These are phyloP conservation scores for Heterocephalus glaber DNA, from an alignment of 2,113 vertebrate species.

Conservation along the genomic window DNA sequence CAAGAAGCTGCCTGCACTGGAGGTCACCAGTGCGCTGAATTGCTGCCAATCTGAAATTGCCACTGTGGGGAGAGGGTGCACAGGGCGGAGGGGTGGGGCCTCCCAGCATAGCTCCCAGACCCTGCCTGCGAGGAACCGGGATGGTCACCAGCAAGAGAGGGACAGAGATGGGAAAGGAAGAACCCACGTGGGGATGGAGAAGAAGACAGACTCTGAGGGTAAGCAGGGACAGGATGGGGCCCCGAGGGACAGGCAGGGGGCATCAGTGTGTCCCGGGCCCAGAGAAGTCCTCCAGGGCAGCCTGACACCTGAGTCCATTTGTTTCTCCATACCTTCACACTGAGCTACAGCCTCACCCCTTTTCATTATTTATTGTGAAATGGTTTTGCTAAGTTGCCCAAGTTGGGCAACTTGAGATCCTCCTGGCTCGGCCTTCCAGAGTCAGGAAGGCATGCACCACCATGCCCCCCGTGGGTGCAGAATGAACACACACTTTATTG, in stretches of 20 bases:
- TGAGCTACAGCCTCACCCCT: not conserved
- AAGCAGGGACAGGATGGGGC: accelerated
- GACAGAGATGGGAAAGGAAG: not conserved
- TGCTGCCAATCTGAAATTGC: not conserved
- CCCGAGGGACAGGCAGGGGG: accelerated
- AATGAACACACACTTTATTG: not conserved
- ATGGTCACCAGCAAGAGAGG: not conserved
- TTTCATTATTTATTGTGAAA: not conserved
- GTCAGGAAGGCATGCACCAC: not conserved
- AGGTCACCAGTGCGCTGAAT: not conserved
- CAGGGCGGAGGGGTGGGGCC: not conserved
- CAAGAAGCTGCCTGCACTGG: not conserved
- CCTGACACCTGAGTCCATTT: not conserved
- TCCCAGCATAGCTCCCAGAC: not conserved
- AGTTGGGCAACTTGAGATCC: not conserved
- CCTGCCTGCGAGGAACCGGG: too few relatives aligned
- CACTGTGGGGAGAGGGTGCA: accelerated
- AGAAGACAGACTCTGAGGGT: not conserved
- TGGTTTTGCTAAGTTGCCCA: not conserved
- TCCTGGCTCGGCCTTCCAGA: not conserved
- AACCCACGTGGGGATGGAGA: not conserved
- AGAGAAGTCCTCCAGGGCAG: not conserved
- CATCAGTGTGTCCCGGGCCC: not conserved
- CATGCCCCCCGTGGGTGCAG: not conserved
- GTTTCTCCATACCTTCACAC: not conserved